Evolutionary conservation across 1,140 invertebrate genomes (phyloP).

Genomic region (Tetramorium alpestre): DNA sequence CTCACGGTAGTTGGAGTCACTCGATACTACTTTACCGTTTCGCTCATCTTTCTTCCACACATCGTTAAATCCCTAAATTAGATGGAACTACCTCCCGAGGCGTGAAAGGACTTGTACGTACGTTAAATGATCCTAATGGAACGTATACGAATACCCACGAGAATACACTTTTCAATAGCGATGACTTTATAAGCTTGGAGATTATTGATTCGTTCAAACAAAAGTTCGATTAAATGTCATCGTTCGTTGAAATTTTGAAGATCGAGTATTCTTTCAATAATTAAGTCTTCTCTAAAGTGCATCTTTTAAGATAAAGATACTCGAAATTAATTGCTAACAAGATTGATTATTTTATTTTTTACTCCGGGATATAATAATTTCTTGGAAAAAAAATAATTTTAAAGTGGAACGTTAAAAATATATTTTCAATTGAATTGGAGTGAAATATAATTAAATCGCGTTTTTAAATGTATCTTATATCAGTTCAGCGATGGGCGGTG

Average conservation of each 20-base stretch:
- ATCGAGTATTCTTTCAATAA: background rate
- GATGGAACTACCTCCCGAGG: slow-evolving; percentile 12
- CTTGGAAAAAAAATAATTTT: background rate
- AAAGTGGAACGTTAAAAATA: background rate
- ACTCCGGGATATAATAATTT: background rate
- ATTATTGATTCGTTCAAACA: background rate
- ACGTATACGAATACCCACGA: background rate
- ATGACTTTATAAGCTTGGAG: background rate
- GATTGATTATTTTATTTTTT: background rate
- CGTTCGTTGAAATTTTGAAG: background rate
- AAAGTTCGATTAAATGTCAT: background rate
- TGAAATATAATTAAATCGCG: background rate
- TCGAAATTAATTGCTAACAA: background rate
- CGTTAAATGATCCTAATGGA: background rate
- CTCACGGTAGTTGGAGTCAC: background rate
- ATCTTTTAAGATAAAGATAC: background rate
- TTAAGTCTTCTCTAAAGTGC: background rate
- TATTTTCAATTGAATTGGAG: background rate
- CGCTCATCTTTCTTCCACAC: slow-evolving; percentile 35
- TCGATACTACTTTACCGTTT: slow-evolving; percentile 2
- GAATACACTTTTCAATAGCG: background rate
- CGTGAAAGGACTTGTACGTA: background rate
- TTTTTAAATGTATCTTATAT: slow-evolving; percentile 4
- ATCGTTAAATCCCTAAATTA: slow-evolving; percentile 46
- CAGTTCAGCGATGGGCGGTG: background rate